Evolutionary conservation across 2,113 vertebrate genomes (phyloP).

Genomic region (Lamprologus callipterus): DNA sequence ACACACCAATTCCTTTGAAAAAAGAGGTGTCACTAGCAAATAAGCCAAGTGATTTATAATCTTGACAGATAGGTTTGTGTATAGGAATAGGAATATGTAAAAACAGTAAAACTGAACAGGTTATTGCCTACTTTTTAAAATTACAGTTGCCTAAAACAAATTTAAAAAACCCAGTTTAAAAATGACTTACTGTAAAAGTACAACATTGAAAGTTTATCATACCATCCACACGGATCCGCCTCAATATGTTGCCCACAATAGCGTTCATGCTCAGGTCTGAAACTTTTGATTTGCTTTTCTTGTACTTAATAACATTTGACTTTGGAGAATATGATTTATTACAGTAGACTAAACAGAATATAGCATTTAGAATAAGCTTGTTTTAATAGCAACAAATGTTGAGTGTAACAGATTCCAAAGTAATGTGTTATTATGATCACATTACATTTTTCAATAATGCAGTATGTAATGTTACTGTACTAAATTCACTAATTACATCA

Average conservation of each 20-base stretch:
- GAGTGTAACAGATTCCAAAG: background rate
- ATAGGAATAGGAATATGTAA: background rate
- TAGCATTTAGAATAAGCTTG: background rate
- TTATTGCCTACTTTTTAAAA: background rate
- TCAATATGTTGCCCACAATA: background rate
- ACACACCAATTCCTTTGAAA: background rate
- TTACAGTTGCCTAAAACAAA: background rate
- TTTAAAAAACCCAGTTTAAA: background rate
- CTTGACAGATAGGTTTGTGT: background rate
- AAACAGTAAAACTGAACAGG: background rate
- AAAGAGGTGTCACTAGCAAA: background rate
- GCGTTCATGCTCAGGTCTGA: background rate
- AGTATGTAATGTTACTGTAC: background rate
- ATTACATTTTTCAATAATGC: background rate
- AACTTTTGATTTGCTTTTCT: background rate
- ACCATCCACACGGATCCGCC: background rate
- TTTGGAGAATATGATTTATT: background rate
- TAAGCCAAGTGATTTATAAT: background rate
- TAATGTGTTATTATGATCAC: background rate
- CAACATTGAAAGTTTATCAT: background rate
- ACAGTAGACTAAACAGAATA: background rate
- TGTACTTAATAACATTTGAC: background rate
- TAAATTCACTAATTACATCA: background rate
- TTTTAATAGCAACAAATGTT: background rate
- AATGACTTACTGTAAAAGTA: background rate